Conservation (phyloP, 1,140 invertebrate genomes). For the Anoplophora glabripennis region DNA sequence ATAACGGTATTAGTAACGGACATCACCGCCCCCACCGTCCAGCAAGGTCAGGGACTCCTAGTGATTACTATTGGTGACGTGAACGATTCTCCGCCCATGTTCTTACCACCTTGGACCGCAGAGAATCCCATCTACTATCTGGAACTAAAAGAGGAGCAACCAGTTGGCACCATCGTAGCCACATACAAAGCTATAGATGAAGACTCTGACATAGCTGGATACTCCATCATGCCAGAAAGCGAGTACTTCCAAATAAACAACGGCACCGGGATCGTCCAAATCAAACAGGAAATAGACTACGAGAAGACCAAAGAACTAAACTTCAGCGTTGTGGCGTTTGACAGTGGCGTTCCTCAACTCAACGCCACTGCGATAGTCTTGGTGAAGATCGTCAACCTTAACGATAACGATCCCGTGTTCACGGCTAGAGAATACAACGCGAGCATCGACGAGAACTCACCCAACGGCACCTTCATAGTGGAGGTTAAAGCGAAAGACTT, state of each 20-base stretch:
- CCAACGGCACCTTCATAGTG: conserved; percentile 64
- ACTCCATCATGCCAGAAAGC: conserved; percentile 67
- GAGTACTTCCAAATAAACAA: conserved; percentile 78
- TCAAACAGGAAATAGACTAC: conserved; percentile 77
- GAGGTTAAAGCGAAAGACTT: conserved; percentile 60
- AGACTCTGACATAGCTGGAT: conserved; percentile 79
- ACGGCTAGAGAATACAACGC: conserved; percentile 64
- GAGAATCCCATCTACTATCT: conserved; percentile 65
- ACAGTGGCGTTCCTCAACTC: conserved; percentile 77
- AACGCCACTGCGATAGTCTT: conserved; percentile 66
- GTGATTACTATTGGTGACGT: conserved; percentile 85
- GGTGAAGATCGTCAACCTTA: conserved; percentile 79
- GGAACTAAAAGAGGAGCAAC: conserved; percentile 80
- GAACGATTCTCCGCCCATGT: conserved; percentile 63
- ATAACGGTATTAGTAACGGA: conserved; percentile 80
- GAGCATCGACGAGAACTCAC: conserved; percentile 71
- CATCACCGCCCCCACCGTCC: conserved; percentile 70
- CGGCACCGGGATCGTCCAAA: conserved; percentile 74
- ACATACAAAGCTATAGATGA: conserved; percentile 78
- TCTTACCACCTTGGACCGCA: conserved; percentile 69
- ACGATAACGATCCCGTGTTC: conserved; percentile 84
- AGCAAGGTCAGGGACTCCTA: conserved; percentile 69
- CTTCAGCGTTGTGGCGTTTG: conserved; percentile 77
- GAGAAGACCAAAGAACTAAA: conserved; percentile 72
- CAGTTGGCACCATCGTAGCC: conserved; percentile 73